Conservation (phyloP, 2,113 vertebrate species). For the Syngnathus scovelli region DNA sequence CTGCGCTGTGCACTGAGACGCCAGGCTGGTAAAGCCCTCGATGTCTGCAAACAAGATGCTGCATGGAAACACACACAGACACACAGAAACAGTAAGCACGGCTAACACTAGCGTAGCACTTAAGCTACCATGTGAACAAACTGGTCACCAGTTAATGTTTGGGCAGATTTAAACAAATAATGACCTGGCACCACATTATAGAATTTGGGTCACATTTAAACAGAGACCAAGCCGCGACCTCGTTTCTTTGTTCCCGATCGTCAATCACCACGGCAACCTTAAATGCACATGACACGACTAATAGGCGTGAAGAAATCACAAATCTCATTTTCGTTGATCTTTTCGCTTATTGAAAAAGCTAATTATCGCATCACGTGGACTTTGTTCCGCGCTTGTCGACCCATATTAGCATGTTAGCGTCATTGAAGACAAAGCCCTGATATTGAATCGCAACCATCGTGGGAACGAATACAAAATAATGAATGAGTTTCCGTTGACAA, state of each 20-base stretch:
- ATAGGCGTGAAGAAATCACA: neutral
- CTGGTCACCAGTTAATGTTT: neutral
- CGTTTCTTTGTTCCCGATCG: conserved; percentile 8
- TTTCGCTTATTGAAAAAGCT: neutral
- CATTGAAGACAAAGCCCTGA: neutral
- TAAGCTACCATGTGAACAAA: too few relatives aligned
- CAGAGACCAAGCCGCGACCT: conserved; percentile 24
- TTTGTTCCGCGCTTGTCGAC: neutral
- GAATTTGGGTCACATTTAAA: conserved; percentile 45
- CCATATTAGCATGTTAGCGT: neutral
- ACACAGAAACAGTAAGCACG: neutral
- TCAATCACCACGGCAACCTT: neutral
- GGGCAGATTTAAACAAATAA: conserved; percentile 3
- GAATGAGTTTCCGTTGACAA: neutral
- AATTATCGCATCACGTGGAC: neutral
- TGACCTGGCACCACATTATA: conserved; percentile 26
- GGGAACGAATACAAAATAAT: neutral
- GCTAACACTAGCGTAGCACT: neutral
- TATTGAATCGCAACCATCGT: neutral
- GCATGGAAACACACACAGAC: conserved; percentile 14
- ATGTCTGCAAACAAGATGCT: conserved; percentile 98
- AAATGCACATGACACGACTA: conserved; percentile 15
- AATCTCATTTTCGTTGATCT: neutral
- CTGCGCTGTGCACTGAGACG: conserved; percentile 94
- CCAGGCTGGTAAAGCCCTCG: conserved; percentile 95